A percentile compares a stretch with the other conserved stretches of the same genome.
These are phyloP conservation scores for Anthophora plumipes DNA, from an alignment of 2,888 invertebrate genomes.

Conservation along the genomic window DNA sequence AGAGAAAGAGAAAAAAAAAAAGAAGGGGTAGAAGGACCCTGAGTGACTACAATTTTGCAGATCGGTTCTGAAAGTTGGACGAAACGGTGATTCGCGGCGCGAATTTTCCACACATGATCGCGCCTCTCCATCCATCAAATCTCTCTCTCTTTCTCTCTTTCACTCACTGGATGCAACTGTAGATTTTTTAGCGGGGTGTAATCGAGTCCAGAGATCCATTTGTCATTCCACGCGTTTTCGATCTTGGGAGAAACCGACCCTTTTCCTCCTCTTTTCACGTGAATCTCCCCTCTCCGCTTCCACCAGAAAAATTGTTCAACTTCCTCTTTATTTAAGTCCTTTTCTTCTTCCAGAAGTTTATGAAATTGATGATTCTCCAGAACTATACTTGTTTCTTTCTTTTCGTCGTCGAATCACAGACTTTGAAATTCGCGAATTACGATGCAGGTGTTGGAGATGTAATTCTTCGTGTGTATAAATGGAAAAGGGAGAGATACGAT, in stretches of 20 bases:
- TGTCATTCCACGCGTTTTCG: slow-evolving; percentile 75
- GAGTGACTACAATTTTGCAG: slow-evolving; percentile 30
- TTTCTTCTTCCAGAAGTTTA: neutral
- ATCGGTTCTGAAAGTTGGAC: slow-evolving; percentile 62
- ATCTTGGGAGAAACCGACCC: slow-evolving; percentile 72
- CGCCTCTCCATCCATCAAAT: slow-evolving; percentile 81
- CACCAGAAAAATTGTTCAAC: neutral
- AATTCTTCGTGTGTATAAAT: too few species aligned
- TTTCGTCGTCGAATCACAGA: too few species aligned
- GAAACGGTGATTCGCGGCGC: slow-evolving; percentile 72
- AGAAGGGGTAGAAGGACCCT: slow-evolving; percentile 60
- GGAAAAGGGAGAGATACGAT: neutral
- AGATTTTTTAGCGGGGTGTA: slow-evolving; percentile 55
- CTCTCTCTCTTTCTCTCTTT: slow-evolving; percentile 45
- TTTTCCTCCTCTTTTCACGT: slow-evolving; percentile 65
- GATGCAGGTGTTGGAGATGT: neutral
- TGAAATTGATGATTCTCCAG: slow-evolving; percentile 36
- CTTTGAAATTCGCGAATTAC: slow-evolving; percentile 13
- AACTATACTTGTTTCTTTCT: neutral
- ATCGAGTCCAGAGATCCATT: slow-evolving; percentile 78
- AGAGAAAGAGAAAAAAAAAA: slow-evolving; percentile 12
- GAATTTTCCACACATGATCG: slow-evolving; percentile 83
- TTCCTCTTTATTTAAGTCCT: neutral
- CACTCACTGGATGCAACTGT: slow-evolving; percentile 19
- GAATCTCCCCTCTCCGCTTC: slow-evolving; percentile 27